Percentiles rank a stretch among this genome's conserved stretches.
phyloP scores from a whole-genome alignment of 2,888 invertebrate genomes.

The Macaria liturata region DNA sequence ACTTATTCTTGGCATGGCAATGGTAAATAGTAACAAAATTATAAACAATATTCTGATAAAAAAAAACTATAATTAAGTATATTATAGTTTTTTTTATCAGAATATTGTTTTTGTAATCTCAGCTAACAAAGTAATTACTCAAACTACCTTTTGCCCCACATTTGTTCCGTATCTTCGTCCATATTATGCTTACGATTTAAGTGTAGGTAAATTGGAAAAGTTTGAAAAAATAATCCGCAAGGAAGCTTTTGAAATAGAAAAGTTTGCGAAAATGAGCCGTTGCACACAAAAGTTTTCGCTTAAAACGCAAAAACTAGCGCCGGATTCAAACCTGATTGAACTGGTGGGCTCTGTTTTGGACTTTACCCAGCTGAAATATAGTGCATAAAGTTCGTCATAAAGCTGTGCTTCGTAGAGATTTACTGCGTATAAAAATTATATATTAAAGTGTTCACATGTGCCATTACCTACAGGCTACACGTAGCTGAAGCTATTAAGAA shows the following conservation, averaged over 20 bases:
- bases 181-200: slow-evolving; percentile 3
- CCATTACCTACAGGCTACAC: slow-evolving; percentile 23
- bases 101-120: too few relatives aligned
- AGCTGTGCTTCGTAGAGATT: slow-evolving; percentile 28
- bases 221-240: slow-evolving; percentile 19
- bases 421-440: slow-evolving; percentile 28
- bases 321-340: slow-evolving; percentile 32
- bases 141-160: not conserved
- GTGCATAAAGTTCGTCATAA: slow-evolving; percentile 35
- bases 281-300: slow-evolving; percentile 19
- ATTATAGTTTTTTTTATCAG: too few relatives aligned
- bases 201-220: slow-evolving; percentile 22
- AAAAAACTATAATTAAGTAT: too few relatives aligned
- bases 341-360: slow-evolving; percentile 25
- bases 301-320: slow-evolving; percentile 28
- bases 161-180: not conserved
- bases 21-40: too few relatives aligned
- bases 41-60: too few relatives aligned
- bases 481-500: slow-evolving; percentile 4
- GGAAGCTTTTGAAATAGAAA: slow-evolving; percentile 19
- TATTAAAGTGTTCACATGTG: slow-evolving; percentile 24
- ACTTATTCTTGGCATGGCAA: too few relatives aligned
- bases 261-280: slow-evolving; percentile 16
- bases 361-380: slow-evolving; percentile 31
- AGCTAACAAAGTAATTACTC: too few relatives aligned